Conservation (phyloP, 2,888 invertebrate genomes). For the Nematopogon swammerdamellus region DNA sequence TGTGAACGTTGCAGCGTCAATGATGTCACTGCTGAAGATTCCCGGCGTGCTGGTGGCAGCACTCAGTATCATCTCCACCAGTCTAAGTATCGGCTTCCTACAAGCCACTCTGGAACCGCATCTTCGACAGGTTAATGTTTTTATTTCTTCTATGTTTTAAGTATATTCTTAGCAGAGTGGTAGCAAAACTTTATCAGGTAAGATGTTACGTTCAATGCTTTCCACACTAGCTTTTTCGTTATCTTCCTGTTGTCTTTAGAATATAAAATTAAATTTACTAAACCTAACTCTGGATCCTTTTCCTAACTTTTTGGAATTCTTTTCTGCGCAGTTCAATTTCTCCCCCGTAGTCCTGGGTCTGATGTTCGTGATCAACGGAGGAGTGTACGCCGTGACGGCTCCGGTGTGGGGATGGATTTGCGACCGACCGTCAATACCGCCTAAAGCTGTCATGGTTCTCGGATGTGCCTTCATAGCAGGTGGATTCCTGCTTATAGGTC, state of each 20-base stretch:
- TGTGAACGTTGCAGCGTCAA: conserved; percentile 50
- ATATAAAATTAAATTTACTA: too few relatives aligned
- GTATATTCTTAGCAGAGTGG: too few relatives aligned
- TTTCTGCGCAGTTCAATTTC: conserved; percentile 53
- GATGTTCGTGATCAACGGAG: conserved; percentile 83
- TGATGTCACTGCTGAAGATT: conserved; percentile 62
- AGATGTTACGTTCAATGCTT: too few relatives aligned
- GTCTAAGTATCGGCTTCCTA: conserved; percentile 82
- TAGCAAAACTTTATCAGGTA: too few relatives aligned
- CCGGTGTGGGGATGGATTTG: conserved; percentile 80
- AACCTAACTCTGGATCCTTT: too few relatives aligned
- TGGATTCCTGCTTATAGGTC: conserved; percentile 75
- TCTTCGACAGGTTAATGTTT: conserved; percentile 67
- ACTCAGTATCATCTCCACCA: conserved; percentile 70
- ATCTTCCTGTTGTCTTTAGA: too few relatives aligned
- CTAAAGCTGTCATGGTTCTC: conserved; percentile 64
- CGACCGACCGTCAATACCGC: conserved; percentile 61
- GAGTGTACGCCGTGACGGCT: conserved; percentile 73
- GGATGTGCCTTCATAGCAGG: conserved; percentile 69
- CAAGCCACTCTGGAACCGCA: conserved; percentile 89
- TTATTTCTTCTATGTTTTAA: too few relatives aligned
- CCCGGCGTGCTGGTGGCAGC: conserved; percentile 73
- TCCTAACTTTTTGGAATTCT: too few relatives aligned
- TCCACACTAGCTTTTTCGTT: too few relatives aligned
- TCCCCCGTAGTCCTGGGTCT: conserved; percentile 69